A percentile compares a stretch with the other conserved stretches of the same genome.
Evolutionary conservation across 1,140 invertebrate genomes (phyloP).

Genomic region (Ostrea denselamellosa): DNA sequence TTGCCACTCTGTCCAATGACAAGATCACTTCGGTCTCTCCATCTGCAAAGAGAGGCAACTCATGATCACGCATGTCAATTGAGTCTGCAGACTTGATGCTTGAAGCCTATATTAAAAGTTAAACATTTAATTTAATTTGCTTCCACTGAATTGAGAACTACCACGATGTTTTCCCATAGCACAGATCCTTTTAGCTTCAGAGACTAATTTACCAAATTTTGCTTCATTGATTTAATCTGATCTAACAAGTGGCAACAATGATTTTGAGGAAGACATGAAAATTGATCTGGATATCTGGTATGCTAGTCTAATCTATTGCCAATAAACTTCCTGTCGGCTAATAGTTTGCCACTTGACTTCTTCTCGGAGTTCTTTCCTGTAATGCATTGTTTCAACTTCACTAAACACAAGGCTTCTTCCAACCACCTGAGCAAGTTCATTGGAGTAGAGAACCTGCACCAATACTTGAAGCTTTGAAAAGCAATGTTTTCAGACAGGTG

Average conservation of each 20-base stretch:
- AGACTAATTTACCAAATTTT: slow-evolving; percentile 16
- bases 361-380: neutral
- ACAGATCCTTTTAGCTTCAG: neutral
- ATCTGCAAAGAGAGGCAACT: slow-evolving; percentile 78
- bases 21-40: slow-evolving; percentile 83
- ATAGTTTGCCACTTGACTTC: slow-evolving; percentile 20
- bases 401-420: neutral
- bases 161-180: slow-evolving; percentile 6
- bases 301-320: neutral
- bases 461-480: neutral
- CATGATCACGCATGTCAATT: neutral
- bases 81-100: neutral
- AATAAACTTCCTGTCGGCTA: neutral
- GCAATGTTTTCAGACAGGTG: neutral
- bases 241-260: slow-evolving; percentile 22
- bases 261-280: slow-evolving; percentile 34
- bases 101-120: neutral
- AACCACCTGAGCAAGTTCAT: slow-evolving; percentile 28
- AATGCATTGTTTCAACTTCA: neutral
- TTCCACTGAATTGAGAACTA: slow-evolving; percentile 31
- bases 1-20: slow-evolving; percentile 83
- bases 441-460: neutral
- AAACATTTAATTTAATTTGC: slow-evolving; percentile 9
- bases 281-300: slow-evolving; percentile 25
- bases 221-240: slow-evolving; percentile 33